Conservation (phyloP, 2,888 invertebrate genomes). For the Brachypterus glaber region DNA sequence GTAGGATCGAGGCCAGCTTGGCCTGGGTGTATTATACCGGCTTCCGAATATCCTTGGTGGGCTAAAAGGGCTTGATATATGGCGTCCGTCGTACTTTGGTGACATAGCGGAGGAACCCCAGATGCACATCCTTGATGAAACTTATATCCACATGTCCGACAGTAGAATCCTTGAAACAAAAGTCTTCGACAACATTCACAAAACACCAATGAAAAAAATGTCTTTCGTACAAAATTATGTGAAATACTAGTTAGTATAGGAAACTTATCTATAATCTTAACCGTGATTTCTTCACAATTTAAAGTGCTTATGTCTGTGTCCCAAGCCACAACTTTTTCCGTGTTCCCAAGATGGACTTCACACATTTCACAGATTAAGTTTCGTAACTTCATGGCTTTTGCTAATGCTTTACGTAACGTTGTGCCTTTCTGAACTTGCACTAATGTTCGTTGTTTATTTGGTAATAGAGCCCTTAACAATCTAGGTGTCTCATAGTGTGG, state of each 20-base stretch:
- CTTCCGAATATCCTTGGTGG: too few species aligned
- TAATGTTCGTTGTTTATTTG: conserved; percentile 89
- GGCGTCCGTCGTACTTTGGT: too few species aligned
- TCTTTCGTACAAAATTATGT: conserved; percentile 92
- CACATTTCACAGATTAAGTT: conserved; percentile 89
- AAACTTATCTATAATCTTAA: conserved; percentile 80
- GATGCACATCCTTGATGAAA: conserved; percentile 93
- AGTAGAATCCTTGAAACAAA: conserved; percentile 92
- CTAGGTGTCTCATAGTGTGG: conserved; percentile 27
- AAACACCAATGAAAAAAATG: conserved; percentile 92
- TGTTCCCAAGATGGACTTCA: conserved; percentile 64
- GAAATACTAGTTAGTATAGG: conserved; percentile 87
- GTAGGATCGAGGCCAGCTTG: too few species aligned
- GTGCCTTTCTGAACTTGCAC: conserved; percentile 77
- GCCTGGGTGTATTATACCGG: too few species aligned
- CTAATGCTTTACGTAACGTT: conserved; percentile 80
- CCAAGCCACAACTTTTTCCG: conserved; percentile 71
- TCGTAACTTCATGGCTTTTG: conserved; percentile 83
- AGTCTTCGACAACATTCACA: conserved; percentile 93
- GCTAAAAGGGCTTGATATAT: too few species aligned
- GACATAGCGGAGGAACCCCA: conserved; percentile 81
- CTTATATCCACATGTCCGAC: conserved; percentile 94
- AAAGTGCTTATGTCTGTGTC: conserved; percentile 82
- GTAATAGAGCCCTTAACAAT: conserved; percentile 81
- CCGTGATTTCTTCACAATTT: conserved; percentile 78